These are phyloP conservation scores for Diadophis punctatus DNA, from an alignment of 2,113 vertebrate genomes.

Conservation along the genomic window DNA sequence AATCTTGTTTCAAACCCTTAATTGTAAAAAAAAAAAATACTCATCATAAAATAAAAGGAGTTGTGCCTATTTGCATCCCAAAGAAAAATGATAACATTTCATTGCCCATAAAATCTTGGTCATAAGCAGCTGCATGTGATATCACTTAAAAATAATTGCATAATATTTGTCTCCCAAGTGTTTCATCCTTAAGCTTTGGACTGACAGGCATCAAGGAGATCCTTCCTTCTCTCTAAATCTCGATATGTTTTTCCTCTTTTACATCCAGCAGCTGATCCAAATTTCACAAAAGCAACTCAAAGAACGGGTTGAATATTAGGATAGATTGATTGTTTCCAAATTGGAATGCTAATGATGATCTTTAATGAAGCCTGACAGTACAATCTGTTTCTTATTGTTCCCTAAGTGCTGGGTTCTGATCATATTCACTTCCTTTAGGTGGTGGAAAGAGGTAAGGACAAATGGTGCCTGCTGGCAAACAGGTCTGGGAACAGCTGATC, in stretches of 20 bases:
- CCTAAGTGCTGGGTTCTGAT: slow-evolving; percentile 81
- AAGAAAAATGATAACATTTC: slow-evolving; percentile 46
- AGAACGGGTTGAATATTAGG: slow-evolving; percentile 72
- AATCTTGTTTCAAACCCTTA: background rate
- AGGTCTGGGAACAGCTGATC: slow-evolving; percentile 80
- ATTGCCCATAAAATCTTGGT: slow-evolving; percentile 51
- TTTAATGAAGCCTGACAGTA: slow-evolving; percentile 98
- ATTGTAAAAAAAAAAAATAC: background rate
- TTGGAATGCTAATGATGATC: slow-evolving; percentile 97
- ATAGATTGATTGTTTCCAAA: slow-evolving; percentile 76
- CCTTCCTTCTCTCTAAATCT: slow-evolving; percentile 35
- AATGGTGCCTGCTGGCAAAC: slow-evolving; percentile 75
- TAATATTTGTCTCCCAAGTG: slow-evolving; percentile 52
- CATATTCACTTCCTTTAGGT: slow-evolving; percentile 75
- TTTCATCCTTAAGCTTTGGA: slow-evolving; percentile 59
- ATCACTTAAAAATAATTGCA: slow-evolving; percentile 50
- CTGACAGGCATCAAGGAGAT: slow-evolving; percentile 67
- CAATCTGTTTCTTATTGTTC: slow-evolving; percentile 98
- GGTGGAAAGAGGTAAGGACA: slow-evolving; percentile 67
- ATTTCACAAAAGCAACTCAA: slow-evolving; percentile 68
- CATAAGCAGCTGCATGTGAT: slow-evolving; percentile 63
- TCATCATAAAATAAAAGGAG: slow-evolving; percentile 26
- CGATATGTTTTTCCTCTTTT: slow-evolving; percentile 9
- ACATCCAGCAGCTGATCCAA: slow-evolving; percentile 74
- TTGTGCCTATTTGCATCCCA: slow-evolving; percentile 43